Evolutionary conservation across 2,113 vertebrate genomes (phyloP).

Genomic region (Perognathus longimembris): DNA sequence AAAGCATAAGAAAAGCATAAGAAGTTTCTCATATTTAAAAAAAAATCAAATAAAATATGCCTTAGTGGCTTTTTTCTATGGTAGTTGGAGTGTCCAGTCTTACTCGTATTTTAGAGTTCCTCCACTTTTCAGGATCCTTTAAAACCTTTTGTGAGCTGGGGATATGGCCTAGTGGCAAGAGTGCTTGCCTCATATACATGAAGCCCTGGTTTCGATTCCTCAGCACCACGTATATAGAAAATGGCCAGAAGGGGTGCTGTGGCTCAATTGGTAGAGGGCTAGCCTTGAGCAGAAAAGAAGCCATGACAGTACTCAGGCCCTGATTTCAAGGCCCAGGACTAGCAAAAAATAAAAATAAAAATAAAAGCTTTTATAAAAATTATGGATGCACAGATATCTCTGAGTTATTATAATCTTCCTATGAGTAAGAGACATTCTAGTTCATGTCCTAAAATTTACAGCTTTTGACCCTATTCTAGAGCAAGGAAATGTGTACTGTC

Average conservation of each 20-base stretch:
- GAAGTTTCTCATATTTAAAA: neutral
- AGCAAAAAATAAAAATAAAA: too few relatives aligned
- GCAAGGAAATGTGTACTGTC: neutral
- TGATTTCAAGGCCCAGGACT: too few relatives aligned
- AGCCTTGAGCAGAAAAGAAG: too few relatives aligned
- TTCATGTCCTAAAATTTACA: neutral
- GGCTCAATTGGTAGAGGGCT: too few relatives aligned
- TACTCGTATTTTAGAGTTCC: neutral
- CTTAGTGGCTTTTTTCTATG: neutral
- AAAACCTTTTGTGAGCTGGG: neutral
- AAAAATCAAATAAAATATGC: neutral
- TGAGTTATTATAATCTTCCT: neutral
- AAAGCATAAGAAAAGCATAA: neutral
- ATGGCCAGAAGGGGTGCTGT: too few relatives aligned
- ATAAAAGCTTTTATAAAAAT: neutral
- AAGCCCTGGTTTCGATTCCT: too few relatives aligned
- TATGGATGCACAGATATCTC: neutral
- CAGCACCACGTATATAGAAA: too few relatives aligned
- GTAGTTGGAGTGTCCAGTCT: neutral
- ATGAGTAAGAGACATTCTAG: neutral
- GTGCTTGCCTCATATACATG: too few relatives aligned
- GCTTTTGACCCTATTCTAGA: neutral
- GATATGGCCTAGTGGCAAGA: too few relatives aligned
- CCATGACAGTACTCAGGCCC: too few relatives aligned
- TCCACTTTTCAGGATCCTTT: neutral